A percentile compares a stretch with the other conserved stretches of the same genome.
Conservation (phyloP, 2,797 vertebrate genomes). For the Gobionotothen gibberifrons region DNA sequence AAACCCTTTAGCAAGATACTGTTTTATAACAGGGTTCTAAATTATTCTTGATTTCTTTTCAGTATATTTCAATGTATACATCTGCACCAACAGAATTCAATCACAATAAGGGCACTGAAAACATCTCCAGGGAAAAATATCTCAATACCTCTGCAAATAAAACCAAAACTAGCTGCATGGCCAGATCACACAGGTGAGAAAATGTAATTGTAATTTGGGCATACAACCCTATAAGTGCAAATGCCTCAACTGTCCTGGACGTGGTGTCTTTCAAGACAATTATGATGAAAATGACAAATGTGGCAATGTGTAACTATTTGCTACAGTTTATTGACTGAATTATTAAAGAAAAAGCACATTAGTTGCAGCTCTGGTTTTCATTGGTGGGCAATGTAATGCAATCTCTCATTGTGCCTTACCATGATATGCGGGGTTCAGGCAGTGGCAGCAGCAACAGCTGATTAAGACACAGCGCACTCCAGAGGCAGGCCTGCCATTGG, state of each 20-base stretch:
- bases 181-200: not conserved
- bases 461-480: constrained; percentile 90
- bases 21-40: not conserved
- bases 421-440: constrained; percentile 84
- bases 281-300: not conserved
- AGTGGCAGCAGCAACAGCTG: constrained; percentile 89
- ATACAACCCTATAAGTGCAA: not conserved
- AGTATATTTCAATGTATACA: not conserved
- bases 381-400: not conserved
- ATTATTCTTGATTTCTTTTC: not conserved
- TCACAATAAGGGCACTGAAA: not conserved
- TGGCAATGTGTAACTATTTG: not conserved
- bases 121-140: not conserved
- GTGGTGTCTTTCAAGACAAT: not conserved
- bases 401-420: constrained; percentile 77
- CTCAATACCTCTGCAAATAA: not conserved
- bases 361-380: not conserved
- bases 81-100: not conserved
- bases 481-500: constrained; percentile 97
- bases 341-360: not conserved
- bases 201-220: not conserved
- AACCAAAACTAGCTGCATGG: not conserved
- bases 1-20: not conserved
- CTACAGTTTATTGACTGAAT: not conserved
- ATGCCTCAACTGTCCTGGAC: not conserved